phyloP scores from a whole-genome alignment of 92 coral and sea anemone genomes.

The Isaurus tuberculatus region DNA sequence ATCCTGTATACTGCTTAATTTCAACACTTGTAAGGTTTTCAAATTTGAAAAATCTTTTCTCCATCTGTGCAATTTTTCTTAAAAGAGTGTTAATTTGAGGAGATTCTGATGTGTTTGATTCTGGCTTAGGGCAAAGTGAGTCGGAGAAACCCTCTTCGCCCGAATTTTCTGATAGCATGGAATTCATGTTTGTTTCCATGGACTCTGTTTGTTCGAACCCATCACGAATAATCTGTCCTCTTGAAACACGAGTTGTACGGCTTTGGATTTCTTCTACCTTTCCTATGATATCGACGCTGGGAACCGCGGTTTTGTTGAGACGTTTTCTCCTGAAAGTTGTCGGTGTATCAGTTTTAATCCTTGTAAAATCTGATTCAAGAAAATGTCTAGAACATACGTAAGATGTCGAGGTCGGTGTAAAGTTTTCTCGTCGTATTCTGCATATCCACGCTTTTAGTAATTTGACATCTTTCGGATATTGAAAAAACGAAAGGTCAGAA shows the following conservation, averaged over 20 bases:
- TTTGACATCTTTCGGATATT: too few relatives aligned
- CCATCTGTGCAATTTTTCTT: neutral
- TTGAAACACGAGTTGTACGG: neutral
- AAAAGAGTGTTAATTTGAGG: neutral
- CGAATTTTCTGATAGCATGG: neutral
- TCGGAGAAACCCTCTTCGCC: neutral
- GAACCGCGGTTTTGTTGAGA: neutral
- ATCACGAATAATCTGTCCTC: neutral
- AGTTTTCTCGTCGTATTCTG: neutral
- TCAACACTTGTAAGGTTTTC: neutral
- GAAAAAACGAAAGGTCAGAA: too few relatives aligned
- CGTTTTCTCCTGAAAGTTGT: neutral
- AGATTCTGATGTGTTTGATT: too few relatives aligned
- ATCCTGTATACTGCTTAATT: neutral
- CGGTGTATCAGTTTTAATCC: neutral
- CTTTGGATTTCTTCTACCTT: neutral
- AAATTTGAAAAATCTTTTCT: neutral
- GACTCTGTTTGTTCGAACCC: too few relatives aligned
- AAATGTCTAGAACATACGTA: neutral
- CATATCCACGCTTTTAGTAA: neutral
- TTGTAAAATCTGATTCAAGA: neutral
- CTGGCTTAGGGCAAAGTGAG: too few relatives aligned
- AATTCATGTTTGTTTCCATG: too few relatives aligned
- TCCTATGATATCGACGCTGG: neutral
- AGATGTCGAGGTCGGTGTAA: neutral